Base-by-base conservation (phyloP, 2,888 invertebrate species). In the Sclerodermus sp. region DNA sequence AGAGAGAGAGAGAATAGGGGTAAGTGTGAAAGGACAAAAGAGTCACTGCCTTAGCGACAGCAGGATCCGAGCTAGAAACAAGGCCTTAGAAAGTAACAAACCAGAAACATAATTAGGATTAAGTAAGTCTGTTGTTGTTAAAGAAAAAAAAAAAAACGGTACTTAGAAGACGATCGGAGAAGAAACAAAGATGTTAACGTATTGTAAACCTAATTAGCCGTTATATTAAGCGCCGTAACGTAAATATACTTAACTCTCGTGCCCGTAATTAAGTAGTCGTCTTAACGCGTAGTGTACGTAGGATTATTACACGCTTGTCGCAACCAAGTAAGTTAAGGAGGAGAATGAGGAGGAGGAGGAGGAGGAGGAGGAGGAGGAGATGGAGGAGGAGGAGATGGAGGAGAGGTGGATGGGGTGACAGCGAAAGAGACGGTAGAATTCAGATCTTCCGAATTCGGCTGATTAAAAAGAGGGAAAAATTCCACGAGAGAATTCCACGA, bases 41-140 rank as follows among this genome's bases (percentile, higher is more conserved):
- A 61, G 65, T 61, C 64, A 70, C 70, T 70, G 70, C 70, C 68
- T 67, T 68, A 68, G 62, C 63, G 63, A 68, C 67, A 65, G 64
- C 60, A 65, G 58, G 51, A 62, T 60, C 56, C 57, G 53, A 54
- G 53, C 44, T 64, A 60, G 60, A 47, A 58, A 67, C 62, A 70
- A 68, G 67, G 69, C 70, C 70, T 71, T 71, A 71, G 70, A 66
- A 70, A 66, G 64, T 70, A 70, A 70, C 60, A 67, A 71, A 70
- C 55, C 61, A 70, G 69, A 71, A 72, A 71, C 71, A 72, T 71
- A 71, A 69, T 60, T 72, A 71, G 70, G 55, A 42, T 58, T 63
- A 62, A 60, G 62, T 70, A 69, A 72, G 69, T 62, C 60, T 64
- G 64, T 70, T 71, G 66, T 71, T 70, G 67, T 69, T 69, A 61